Base-by-base conservation (phyloP, 1,140 invertebrate species). In the Diabrotica virgifera region DNA sequence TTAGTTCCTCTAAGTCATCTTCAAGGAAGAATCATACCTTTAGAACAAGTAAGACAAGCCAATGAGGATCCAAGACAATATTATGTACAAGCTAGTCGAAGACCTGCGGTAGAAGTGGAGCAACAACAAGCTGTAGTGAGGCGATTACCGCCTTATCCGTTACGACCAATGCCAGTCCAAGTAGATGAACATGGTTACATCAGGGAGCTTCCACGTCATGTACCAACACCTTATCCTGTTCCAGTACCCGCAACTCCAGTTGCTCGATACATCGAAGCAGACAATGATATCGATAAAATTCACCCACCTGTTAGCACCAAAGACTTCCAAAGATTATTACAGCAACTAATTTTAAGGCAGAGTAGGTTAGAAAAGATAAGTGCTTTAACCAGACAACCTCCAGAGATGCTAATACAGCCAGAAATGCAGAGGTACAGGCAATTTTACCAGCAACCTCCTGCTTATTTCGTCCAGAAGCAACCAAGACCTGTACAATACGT, bases 321-420 rank as follows among this genome's bases (percentile, higher is more conserved):
- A 76, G 84, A 86, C 71, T 80, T 86, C 52, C 83, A 84, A 73
- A 78, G 80, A 53, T 77, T 86, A 51, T 76, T 86, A 6, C 82
- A 86, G 37, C 81, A 83, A 73, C 73, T 86, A 57, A 82, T 85
- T 52, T 54, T 82, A n/a, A 70, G 84, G 53, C 84, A 85, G 73
- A 83, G 80, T 66, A 76, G 80, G 36, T 68, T 85, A 66, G 84
- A 85, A 77, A 72, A 76, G 37, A 71, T 84, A n/a, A 76, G 70
- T 52, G 65, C 59, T 24, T 56, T 78, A n/a, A 75, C 70, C 6
- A 62, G 71, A 46, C 59, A 72, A 36, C 58, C 60, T 14, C 58
- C 60, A 14, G 67, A 74, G 36, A 54, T 62, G 35, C 59, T 55
- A 36, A 38, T 62, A n/a, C 65, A 65, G 6, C 62, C 58, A 59